Base-by-base conservation (phyloP, 2,113 vertebrate species). In the Pyxicephalus adspersus region DNA sequence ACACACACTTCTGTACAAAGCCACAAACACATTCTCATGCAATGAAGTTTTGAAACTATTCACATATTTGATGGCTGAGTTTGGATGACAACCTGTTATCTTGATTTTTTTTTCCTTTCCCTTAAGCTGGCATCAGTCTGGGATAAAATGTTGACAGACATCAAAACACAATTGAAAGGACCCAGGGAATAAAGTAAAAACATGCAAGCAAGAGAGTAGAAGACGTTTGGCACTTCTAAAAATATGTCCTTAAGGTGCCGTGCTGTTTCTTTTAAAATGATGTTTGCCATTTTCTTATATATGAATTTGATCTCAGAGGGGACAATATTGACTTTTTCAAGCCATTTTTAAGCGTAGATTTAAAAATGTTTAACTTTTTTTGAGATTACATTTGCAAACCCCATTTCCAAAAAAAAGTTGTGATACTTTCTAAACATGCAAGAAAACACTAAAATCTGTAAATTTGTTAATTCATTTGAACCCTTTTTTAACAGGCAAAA, bases 91-190 rank as follows among this genome's bases (percentile, higher is more conserved):
- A 77, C 58, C 58, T 51, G 57, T 18, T 45, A 8, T 45, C 38
- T 45, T 9, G 38, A 45, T 45, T 15, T 45, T 45, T 52, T 64
- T 25, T 38, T 77, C 66, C 3, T 26, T 25, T 67, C 19, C 18
- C 3, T 38, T 50, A 28, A 19, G n/a, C 26, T 57, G 64, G 17
- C 31, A 79, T 45, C 22, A 58, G 51, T 13, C 50, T 55, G 25
- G 9, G 54, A 3, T 60, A 26, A 67, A 78, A 38, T 80, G 77
- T 80, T 80, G 55, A 72, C 67, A 71, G 67, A 28, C 38, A 8
- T 67, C 31, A 67, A 54, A 58, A 55, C 51, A 38, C 29, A 31
- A 20, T 26, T 52, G 26, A 64, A 58, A 71, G 7, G 17, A 61
- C 66, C 20, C 18, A 20, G 1, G 17, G 76, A 23, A 55, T 45